phyloP scores from a whole-genome alignment of 2,888 invertebrate species.

The Leptinotarsa peninsularis region DNA sequence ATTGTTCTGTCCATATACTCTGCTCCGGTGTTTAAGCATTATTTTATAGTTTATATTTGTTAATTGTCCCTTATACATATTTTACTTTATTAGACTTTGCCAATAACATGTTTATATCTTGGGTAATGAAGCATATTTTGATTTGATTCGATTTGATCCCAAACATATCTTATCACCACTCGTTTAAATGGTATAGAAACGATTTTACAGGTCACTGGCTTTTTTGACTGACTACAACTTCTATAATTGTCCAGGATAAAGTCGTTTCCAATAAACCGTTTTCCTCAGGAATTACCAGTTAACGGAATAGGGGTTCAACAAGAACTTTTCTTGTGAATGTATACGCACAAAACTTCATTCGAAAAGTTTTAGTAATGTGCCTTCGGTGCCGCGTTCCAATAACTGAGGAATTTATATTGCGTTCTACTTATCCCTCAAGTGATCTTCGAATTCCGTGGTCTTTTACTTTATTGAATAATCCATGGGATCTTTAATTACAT shows the following conservation, averaged over 20 bases:
- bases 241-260: neutral
- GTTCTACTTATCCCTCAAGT: constrained; percentile 56
- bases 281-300: constrained; percentile 13
- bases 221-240: neutral
- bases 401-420: constrained; percentile 62
- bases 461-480: constrained; percentile 29
- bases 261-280: neutral
- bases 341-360: constrained; percentile 20
- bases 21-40: too few species aligned
- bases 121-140: too few species aligned
- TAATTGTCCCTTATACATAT: too few species aligned
- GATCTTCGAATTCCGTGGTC: constrained; percentile 44
- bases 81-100: too few species aligned
- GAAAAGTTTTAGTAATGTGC: constrained; percentile 40
- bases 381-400: constrained; percentile 54
- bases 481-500: constrained; percentile 38
- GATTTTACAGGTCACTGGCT: too few species aligned
- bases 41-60: too few species aligned
- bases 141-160: too few species aligned
- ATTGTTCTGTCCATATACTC: too few species aligned
- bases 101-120: too few species aligned
- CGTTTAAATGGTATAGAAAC: too few species aligned
- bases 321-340: constrained; percentile 23
- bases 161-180: too few species aligned
- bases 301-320: constrained; percentile 16